These are phyloP conservation scores for Parus major DNA, from an alignment of 2,113 vertebrate species.

Conservation along the genomic window DNA sequence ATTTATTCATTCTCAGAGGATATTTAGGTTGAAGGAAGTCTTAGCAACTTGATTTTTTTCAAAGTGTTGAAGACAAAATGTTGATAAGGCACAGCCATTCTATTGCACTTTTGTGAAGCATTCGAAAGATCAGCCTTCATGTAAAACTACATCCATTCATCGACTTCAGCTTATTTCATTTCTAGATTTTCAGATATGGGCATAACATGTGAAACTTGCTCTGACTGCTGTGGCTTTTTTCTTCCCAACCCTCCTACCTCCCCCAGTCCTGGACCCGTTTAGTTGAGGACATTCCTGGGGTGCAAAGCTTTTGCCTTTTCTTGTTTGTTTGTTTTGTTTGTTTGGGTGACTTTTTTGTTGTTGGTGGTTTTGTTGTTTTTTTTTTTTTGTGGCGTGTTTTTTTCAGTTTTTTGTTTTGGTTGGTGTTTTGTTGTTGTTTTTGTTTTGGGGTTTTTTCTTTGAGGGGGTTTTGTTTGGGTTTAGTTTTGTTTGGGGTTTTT, in stretches of 20 bases:
- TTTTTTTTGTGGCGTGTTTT: too few species aligned
- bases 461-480: background rate
- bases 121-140: background rate
- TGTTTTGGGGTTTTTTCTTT: background rate
- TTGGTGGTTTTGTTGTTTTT: too few species aligned
- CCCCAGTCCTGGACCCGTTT: background rate
- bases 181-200: background rate
- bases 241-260: background rate
- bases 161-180: background rate
- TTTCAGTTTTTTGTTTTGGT: too few species aligned
- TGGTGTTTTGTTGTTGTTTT: background rate
- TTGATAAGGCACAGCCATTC: background rate
- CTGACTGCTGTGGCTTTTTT: background rate
- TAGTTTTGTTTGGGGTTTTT: background rate
- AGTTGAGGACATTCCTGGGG: background rate
- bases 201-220: background rate
- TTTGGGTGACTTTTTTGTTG: background rate
- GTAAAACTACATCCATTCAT: background rate
- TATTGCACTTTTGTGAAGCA: background rate
- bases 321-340: background rate
- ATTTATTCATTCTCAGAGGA: background rate
- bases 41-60: background rate
- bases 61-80: background rate
- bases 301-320: background rate
- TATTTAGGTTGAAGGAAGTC: background rate